These are phyloP conservation scores for Megaustenia siamemsis DNA, from an alignment of 2,888 invertebrate species.

Conservation along the genomic window DNA sequence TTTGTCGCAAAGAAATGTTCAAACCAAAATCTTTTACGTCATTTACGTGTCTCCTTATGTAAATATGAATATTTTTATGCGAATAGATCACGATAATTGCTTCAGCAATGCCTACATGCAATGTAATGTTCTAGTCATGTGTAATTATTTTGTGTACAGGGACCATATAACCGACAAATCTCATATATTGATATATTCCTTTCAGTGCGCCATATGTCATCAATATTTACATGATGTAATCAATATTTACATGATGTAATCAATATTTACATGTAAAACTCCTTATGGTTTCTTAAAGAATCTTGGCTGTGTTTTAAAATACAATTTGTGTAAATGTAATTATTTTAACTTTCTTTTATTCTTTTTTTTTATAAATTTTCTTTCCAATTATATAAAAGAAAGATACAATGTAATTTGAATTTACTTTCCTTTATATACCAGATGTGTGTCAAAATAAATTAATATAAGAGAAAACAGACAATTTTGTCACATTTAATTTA, in stretches of 20 bases:
- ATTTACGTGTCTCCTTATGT: neutral
- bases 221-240: too few relatives aligned
- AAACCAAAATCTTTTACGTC: neutral
- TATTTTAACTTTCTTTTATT: too few relatives aligned
- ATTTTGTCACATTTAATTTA: too few relatives aligned
- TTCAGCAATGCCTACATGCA: constrained; percentile 20
- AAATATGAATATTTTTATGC: neutral
- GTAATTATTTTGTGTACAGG: neutral
- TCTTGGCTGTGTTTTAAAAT: neutral
- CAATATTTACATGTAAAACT: neutral
- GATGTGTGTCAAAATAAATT: too few relatives aligned
- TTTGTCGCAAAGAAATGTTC: neutral
- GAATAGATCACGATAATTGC: neutral
- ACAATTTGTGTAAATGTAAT: too few relatives aligned
- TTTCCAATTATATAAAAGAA: too few relatives aligned
- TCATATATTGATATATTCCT: neutral
- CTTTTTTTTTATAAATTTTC: too few relatives aligned
- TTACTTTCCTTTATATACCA: too few relatives aligned
- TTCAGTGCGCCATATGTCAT: neutral
- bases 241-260: too few relatives aligned
- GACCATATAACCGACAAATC: neutral
- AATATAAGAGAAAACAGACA: too few relatives aligned
- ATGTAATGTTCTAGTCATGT: constrained; percentile 16
- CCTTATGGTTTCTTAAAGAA: neutral
- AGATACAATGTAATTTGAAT: too few relatives aligned